phyloP scores from a whole-genome alignment of 30 jellyfish, hydroid and myxozoan species.

The Rhopilema esculentum region DNA sequence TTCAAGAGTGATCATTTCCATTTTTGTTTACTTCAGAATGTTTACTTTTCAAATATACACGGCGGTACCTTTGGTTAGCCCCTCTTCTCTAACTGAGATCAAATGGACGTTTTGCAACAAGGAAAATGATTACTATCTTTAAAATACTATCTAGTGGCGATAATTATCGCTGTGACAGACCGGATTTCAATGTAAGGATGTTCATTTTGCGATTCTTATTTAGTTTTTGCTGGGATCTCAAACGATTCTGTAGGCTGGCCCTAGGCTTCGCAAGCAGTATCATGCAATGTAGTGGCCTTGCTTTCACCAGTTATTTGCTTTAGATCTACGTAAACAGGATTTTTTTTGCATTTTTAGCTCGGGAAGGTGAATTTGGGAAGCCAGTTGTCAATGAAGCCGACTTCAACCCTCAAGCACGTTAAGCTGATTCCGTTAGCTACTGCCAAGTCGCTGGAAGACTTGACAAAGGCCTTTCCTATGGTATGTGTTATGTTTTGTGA shows the following conservation, averaged over 20 bases:
- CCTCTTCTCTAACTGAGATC: background rate
- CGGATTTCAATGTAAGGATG: background rate
- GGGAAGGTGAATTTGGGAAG: conserved; percentile 74
- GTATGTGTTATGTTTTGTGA: conserved; percentile 24
- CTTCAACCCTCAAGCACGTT: conserved; percentile 90
- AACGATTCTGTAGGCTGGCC: background rate
- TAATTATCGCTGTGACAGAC: background rate
- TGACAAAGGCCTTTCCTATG: conserved; percentile 94
- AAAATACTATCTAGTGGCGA: background rate
- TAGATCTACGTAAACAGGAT: background rate
- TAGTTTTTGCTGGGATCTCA: background rate
- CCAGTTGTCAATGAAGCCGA: conserved; percentile 63
- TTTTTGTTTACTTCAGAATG: background rate
- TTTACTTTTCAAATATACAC: background rate
- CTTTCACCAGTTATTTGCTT: background rate
- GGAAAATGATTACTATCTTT: conserved; percentile 24
- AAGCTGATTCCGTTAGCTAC: conserved; percentile 93
- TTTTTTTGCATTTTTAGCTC: conserved; percentile 34
- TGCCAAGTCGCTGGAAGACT: conserved; percentile 92
- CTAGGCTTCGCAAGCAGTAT: background rate
- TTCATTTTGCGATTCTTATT: background rate
- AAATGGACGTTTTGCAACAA: background rate
- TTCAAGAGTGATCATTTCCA: background rate
- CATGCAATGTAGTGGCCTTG: background rate
- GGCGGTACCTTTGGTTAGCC: background rate